phyloP scores from a whole-genome alignment of 1,140 invertebrate species.

The Tigriopus japonicus region DNA sequence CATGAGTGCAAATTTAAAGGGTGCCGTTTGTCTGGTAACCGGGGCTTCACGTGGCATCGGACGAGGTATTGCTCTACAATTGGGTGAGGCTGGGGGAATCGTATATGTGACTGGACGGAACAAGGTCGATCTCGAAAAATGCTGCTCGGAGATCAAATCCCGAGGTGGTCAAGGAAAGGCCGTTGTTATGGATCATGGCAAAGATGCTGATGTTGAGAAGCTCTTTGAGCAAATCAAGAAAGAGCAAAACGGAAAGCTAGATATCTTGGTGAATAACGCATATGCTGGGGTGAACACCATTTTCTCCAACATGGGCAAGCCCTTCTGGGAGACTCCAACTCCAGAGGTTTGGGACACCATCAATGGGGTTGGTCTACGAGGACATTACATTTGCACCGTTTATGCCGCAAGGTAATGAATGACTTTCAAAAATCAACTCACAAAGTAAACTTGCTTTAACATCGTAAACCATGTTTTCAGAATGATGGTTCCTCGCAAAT shows the following conservation, averaged over 20 bases:
- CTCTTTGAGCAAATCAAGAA: neutral
- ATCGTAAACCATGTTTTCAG: too few relatives aligned
- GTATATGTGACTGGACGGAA: slow-evolving; percentile 10
- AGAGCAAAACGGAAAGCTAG: slow-evolving; percentile 11
- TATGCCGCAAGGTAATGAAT: slow-evolving; percentile 2
- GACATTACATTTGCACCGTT: slow-evolving; percentile 4
- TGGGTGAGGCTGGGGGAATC: slow-evolving; percentile 8
- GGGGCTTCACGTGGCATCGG: slow-evolving; percentile 9
- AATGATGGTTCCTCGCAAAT: slow-evolving; percentile 8
- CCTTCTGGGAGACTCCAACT: slow-evolving; percentile 1
- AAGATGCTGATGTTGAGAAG: neutral
- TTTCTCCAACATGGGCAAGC: neutral
- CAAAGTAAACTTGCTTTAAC: neutral
- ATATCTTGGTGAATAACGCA: slow-evolving; percentile 13
- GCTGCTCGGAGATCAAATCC: slow-evolving; percentile 4
- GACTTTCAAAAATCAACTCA: neutral
- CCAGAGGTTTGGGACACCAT: slow-evolving; percentile 4
- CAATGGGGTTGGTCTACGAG: slow-evolving; percentile 11
- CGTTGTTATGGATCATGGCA: slow-evolving; percentile 3
- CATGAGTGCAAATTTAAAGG: neutral
- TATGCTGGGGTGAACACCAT: slow-evolving; percentile 11
- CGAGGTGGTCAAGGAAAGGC: neutral
- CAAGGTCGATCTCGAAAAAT: neutral
- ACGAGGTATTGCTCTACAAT: slow-evolving; percentile 4
- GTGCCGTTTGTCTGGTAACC: slow-evolving; percentile 9